phyloP scores from a whole-genome alignment of 2,113 vertebrate genomes.

The Synodontis membranacea region DNA sequence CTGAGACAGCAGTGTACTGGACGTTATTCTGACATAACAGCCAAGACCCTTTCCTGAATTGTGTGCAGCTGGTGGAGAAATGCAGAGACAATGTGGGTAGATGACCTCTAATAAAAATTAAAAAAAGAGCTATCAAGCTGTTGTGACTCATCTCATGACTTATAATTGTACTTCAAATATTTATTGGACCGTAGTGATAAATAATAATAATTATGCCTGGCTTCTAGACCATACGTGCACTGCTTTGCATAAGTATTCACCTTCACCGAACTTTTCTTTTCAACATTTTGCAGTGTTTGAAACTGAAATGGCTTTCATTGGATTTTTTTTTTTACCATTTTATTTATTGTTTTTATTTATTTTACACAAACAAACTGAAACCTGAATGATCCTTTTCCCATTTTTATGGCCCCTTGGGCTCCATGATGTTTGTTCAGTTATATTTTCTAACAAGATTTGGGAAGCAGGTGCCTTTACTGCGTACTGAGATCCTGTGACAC shows the following conservation, averaged over 20 bases:
- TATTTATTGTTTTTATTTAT: not conserved
- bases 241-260: not conserved
- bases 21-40: constrained; percentile 26
- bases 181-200: not conserved
- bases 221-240: not conserved
- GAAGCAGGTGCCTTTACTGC: not conserved
- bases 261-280: not conserved
- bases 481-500: not conserved
- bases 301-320: not conserved
- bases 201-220: not conserved
- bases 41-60: not conserved
- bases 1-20: constrained; percentile 20
- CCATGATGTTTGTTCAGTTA: not conserved
- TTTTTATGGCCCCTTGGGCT: not conserved
- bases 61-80: not conserved
- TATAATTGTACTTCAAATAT: not conserved
- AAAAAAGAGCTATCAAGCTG: not conserved
- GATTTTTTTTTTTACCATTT: not conserved
- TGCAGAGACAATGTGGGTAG: not conserved
- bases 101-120: constrained; percentile 3
- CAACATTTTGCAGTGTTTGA: not conserved
- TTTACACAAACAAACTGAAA: not conserved
- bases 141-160: not conserved
- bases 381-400: not conserved
- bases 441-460: not conserved